A percentile compares a stretch with the other conserved stretches of the same genome.
phyloP scores from a whole-genome alignment of 2,888 invertebrate genomes.

The Thera obeliscata region DNA sequence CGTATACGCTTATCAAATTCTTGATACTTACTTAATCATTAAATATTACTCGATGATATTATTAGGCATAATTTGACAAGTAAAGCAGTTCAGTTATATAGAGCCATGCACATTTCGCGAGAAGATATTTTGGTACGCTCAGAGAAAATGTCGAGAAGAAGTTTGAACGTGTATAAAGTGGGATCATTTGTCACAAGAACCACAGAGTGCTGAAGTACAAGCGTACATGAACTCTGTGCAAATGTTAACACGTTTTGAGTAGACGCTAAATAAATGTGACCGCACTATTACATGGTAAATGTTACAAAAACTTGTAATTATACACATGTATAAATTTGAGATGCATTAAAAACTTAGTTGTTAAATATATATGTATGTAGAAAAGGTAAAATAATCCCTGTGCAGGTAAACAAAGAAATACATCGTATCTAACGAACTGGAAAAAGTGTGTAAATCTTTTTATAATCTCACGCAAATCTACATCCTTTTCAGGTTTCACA shows the following conservation, averaged over 20 bases:
- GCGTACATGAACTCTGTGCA: conserved; percentile 46
- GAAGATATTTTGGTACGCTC: conserved; percentile 26
- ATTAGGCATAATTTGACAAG: conserved; percentile 4
- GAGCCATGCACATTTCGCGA: conserved; percentile 14
- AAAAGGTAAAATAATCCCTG: too few relatives aligned
- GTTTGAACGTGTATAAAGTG: conserved; percentile 53
- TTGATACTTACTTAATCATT: too few relatives aligned
- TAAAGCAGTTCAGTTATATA: conserved; percentile 2
- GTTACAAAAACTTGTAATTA: conserved; percentile 15
- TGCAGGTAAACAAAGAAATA: too few relatives aligned
- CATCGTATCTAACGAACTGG: too few relatives aligned
- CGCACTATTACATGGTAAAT: conserved; percentile 41
- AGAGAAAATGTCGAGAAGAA: conserved; percentile 42
- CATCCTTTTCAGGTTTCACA: too few relatives aligned
- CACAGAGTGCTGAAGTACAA: conserved; percentile 48
- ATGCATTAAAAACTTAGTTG: neutral
- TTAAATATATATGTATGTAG: neutral
- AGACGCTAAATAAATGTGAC: conserved; percentile 43
- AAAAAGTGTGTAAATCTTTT: too few relatives aligned
- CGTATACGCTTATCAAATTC: too few relatives aligned
- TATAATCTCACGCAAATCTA: too few relatives aligned
- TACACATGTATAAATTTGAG: neutral
- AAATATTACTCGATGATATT: neutral
- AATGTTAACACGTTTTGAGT: conserved; percentile 51
- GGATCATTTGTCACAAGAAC: conserved; percentile 49